Percentiles rank a stretch among this genome's conserved stretches.
phyloP scores from a whole-genome alignment of 2,113 vertebrate species.

The Climacteris rufus region DNA sequence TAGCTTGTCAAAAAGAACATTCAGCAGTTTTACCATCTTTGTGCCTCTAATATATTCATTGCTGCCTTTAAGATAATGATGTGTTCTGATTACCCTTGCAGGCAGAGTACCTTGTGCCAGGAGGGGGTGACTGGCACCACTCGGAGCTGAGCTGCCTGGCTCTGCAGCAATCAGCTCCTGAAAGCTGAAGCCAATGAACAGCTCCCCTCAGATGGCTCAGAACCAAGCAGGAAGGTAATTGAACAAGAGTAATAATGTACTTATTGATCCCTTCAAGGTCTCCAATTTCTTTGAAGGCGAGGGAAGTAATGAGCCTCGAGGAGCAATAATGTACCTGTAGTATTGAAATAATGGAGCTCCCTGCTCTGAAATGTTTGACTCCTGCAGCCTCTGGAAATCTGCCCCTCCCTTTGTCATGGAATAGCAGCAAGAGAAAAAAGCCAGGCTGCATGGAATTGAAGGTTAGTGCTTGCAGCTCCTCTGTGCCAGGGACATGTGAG shows the following conservation, averaged over 20 bases:
- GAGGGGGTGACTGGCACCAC: background rate
- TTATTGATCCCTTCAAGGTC: conserved; percentile 44
- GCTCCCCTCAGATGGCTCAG: background rate
- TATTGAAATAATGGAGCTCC: background rate
- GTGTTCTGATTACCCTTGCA: background rate
- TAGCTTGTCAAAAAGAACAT: background rate
- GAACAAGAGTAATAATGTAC: conserved; percentile 39
- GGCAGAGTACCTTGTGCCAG: background rate
- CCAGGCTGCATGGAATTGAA: background rate
- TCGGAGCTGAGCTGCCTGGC: background rate
- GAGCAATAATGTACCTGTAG: background rate
- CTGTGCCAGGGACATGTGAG: background rate
- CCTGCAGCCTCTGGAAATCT: background rate
- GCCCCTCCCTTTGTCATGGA: background rate
- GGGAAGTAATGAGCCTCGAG: conserved; percentile 1
- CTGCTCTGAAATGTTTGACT: background rate
- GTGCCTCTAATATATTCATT: background rate
- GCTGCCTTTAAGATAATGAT: background rate
- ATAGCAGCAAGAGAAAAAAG: background rate
- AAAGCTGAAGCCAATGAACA: background rate
- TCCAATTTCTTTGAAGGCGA: background rate
- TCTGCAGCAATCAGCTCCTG: background rate
- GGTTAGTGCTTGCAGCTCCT: background rate
- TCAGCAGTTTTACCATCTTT: background rate
- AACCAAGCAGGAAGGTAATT: conserved; percentile 9